Base-by-base conservation (phyloP, 2,888 invertebrate genomes). In the Lagria hirta region DNA sequence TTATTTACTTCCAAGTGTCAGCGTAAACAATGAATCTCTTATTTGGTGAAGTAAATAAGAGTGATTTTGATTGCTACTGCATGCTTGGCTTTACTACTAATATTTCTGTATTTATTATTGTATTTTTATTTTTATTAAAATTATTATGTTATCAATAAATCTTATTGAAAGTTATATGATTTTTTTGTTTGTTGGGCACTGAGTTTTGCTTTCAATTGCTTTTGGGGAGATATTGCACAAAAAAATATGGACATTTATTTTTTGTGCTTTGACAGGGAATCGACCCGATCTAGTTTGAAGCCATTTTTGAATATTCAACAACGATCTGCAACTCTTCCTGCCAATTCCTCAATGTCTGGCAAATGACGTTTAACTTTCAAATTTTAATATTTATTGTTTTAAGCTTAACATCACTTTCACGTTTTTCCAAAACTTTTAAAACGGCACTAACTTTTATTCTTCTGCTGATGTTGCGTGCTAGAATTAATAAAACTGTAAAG, bases 281-380 rank as follows among this genome's bases (percentile, higher is more conserved):
- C 87, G 20, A 86, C 86, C 67, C 81, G 86, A 61, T 86, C 86
- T 58, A 82, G 83, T 65, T 71, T 85, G 69, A 86, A 86, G 75
- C 79, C 84, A 55, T 85, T 83, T 69, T 75, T 83, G 74, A 81
- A 81, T 69, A 78, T 80, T 57, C 80, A 82, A 71, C 90, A 88
- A 77, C 83, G 89, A 74, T 90, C 90, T 67, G 88, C 90, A 54
- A 91, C 91, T 60, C 79, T 91, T 71, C 91, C 91, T 65, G 86
- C 88, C 66, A 88, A 88, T 75, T 84, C 87, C 60, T 86, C 88
- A 58, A 77, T 88, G 70, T 81, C 79, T 75, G 79, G 81, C 54
- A 70, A 71, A 66, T 69, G 65, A 68, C 61, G 52, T 43, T 36
- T 36, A 12, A 42, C 29, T 43, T 26, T 42, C 22, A 17, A 42